phyloP scores from a whole-genome alignment of 1,140 invertebrate species.

The Mylabris phalerata region DNA sequence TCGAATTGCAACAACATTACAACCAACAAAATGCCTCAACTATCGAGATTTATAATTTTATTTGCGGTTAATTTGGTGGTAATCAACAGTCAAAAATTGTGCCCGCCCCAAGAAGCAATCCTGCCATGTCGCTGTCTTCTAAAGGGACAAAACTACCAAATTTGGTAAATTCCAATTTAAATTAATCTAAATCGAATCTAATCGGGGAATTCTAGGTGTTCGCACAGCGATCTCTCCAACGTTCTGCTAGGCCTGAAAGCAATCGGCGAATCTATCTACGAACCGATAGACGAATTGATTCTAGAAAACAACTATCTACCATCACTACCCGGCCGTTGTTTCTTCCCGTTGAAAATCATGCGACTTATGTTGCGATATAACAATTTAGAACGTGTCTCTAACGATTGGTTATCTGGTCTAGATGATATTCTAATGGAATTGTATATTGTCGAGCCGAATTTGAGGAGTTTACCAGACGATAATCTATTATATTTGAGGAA shows the following conservation, averaged over 20 bases:
- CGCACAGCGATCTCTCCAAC: conserved; percentile 71
- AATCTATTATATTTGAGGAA: conserved; percentile 66
- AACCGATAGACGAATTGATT: conserved; percentile 74
- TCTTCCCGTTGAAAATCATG: conserved; percentile 65
- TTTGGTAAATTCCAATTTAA: conserved; percentile 49
- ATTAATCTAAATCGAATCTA: conserved; percentile 14
- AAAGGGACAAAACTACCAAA: conserved; percentile 57
- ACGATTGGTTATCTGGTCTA: conserved; percentile 70
- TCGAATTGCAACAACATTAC: background rate
- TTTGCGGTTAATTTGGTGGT: no score
- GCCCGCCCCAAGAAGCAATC: conserved; percentile 57
- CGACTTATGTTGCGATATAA: conserved; percentile 77
- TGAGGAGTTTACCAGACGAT: conserved; percentile 69
- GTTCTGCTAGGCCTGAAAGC: conserved; percentile 66
- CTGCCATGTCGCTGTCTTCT: conserved; percentile 61
- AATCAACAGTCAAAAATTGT: conserved; percentile 28
- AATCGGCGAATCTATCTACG: conserved; percentile 58
- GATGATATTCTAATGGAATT: conserved; percentile 72
- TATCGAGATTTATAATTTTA: background rate
- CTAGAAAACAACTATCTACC: conserved; percentile 80
- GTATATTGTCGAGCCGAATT: conserved; percentile 74
- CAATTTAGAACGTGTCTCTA: conserved; percentile 69
- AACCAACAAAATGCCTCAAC: background rate
- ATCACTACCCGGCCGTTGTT: conserved; percentile 69
- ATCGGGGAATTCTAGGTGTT: conserved; percentile 59